Evolutionary conservation across 2,797 vertebrate genomes (phyloP).

Genomic region (Monodelphis domestica): DNA sequence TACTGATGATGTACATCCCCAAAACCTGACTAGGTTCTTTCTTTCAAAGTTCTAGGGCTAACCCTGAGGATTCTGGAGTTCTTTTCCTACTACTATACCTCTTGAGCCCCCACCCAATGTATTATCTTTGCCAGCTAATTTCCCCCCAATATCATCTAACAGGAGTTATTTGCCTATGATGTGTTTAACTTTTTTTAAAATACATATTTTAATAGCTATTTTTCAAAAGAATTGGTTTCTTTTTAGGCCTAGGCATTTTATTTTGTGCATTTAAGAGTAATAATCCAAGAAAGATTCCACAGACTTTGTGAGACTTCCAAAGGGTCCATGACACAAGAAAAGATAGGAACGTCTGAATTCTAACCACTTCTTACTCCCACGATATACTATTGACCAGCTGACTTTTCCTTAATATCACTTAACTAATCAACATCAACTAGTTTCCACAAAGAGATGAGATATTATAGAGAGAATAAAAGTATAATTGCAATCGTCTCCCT

Average conservation of each 20-base stretch:
- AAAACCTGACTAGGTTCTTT: not conserved
- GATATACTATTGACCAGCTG: not conserved
- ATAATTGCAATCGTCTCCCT: not conserved
- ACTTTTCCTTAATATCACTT: not conserved
- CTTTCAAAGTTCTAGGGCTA: not conserved
- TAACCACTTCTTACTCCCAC: not conserved
- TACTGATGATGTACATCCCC: too few species aligned
- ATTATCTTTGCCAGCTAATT: not conserved
- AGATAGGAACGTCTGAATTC: not conserved
- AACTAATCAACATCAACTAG: not conserved
- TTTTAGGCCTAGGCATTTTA: not conserved
- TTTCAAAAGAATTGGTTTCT: not conserved
- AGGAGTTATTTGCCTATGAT: not conserved
- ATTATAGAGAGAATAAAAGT: not conserved
- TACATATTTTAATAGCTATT: not conserved
- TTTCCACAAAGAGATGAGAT: not conserved
- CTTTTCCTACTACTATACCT: too few species aligned
- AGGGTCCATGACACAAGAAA: not conserved
- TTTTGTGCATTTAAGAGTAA: not conserved
- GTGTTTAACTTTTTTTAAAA: not conserved
- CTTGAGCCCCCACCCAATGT: not conserved
- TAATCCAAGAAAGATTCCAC: not conserved
- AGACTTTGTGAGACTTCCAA: not conserved
- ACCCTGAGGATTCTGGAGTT: not conserved
- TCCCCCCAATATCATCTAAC: not conserved